Evolutionary conservation across 2,797 vertebrate genomes (phyloP).

Genomic region (Potorous gilbertii): DNA sequence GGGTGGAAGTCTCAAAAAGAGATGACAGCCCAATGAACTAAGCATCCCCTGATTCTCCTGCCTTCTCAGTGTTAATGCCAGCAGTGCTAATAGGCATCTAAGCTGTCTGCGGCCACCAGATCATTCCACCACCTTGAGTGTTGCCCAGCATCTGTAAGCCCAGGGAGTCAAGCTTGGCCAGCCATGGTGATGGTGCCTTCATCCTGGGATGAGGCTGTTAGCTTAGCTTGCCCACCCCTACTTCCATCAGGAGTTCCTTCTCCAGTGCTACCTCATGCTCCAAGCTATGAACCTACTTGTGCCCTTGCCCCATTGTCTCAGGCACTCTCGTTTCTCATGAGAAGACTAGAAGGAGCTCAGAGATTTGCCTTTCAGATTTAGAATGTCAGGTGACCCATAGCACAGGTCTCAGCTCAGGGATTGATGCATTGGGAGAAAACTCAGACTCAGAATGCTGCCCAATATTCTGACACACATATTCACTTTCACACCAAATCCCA

Average conservation of each 20-base stretch:
- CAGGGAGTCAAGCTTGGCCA: background rate
- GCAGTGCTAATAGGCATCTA: background rate
- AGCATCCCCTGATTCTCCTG: background rate
- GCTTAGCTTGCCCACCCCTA: background rate
- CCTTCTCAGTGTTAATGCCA: background rate
- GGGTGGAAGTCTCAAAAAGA: background rate
- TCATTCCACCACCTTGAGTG: background rate
- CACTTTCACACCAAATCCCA: background rate
- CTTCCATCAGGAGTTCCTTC: background rate
- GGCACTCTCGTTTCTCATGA: background rate
- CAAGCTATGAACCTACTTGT: background rate
- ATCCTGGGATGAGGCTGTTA: background rate
- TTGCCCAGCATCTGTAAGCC: background rate
- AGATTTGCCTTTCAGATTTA: background rate
- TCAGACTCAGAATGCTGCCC: background rate
- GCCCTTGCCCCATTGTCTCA: background rate
- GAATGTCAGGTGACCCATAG: background rate
- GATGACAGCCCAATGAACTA: background rate
- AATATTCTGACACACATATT: background rate
- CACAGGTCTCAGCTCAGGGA: background rate
- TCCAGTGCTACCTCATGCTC: background rate
- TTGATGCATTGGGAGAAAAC: background rate
- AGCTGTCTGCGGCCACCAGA: background rate
- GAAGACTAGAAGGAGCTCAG: background rate
- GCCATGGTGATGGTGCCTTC: background rate